Percentiles rank a stretch among this genome's conserved stretches.
Evolutionary conservation across 2,888 invertebrate species (phyloP).

Genomic region (Polyploca ridens): DNA sequence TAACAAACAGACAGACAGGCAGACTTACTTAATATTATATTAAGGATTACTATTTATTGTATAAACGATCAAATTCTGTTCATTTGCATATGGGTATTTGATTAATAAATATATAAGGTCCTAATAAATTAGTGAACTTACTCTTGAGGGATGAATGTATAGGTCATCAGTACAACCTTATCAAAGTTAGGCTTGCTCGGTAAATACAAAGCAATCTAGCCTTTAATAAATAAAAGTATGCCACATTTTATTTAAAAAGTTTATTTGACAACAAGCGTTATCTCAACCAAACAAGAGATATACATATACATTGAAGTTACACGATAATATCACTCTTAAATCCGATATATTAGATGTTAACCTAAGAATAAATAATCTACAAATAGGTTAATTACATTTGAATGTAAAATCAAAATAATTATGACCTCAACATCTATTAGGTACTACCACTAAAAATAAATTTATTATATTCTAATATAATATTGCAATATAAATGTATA

Average conservation of each 20-base stretch:
- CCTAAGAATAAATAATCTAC: constrained; percentile 49
- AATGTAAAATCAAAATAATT: neutral
- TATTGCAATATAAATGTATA: neutral
- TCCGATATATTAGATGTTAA: constrained; percentile 68
- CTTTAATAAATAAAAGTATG: neutral
- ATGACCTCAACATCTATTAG: neutral
- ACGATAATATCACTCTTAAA: constrained; percentile 74
- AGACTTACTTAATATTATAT: too few relatives aligned
- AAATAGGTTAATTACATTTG: constrained; percentile 22
- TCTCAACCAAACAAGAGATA: constrained; percentile 52
- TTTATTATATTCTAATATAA: neutral
- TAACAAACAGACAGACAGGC: too few relatives aligned
- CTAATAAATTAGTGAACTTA: too few relatives aligned
- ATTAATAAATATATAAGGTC: too few relatives aligned
- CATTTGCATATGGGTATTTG: too few relatives aligned
- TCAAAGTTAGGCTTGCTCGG: too few relatives aligned
- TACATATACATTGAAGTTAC: constrained; percentile 52
- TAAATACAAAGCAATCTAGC: too few relatives aligned
- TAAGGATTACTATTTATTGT: too few relatives aligned
- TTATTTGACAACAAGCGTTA: constrained; percentile 33
- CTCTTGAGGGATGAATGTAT: too few relatives aligned
- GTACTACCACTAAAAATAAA: neutral
- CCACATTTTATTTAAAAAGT: constrained; percentile 53
- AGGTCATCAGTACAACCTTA: too few relatives aligned
- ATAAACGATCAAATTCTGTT: too few relatives aligned